Conservation (phyloP, 2,797 vertebrate species). For the Parambassis ranga region DNA sequence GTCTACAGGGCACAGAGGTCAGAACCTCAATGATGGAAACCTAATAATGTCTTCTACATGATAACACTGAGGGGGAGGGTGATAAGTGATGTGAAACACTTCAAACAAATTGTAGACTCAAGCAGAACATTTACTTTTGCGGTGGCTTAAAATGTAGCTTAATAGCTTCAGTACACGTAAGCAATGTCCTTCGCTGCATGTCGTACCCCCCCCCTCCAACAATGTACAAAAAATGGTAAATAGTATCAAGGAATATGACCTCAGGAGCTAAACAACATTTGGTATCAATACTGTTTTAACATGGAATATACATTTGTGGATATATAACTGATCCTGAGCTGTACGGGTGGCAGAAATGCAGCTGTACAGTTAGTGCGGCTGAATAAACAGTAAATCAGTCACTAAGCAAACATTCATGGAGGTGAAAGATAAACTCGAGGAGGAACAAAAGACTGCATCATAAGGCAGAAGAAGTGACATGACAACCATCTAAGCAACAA, state of each 20-base stretch:
- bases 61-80: constrained; percentile 6
- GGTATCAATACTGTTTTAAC: too few relatives aligned
- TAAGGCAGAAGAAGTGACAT: constrained; percentile 3
- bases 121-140: not conserved
- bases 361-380: not conserved
- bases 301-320: too few relatives aligned
- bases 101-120: constrained; percentile 28
- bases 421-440: constrained; percentile 7
- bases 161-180: not conserved
- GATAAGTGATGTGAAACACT: constrained; percentile 39
- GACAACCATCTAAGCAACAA: constrained; percentile 32
- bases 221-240: too few relatives aligned
- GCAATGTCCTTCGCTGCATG: too few relatives aligned
- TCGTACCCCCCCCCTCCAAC: too few relatives aligned
- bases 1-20: constrained; percentile 21
- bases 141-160: not conserved
- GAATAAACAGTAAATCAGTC: constrained; percentile 17
- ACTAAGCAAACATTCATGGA: constrained; percentile 2
- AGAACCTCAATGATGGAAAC: constrained; percentile 29
- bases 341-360: not conserved
- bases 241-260: too few relatives aligned
- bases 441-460: not conserved
- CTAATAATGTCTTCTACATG: constrained; percentile 32
- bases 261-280: too few relatives aligned
- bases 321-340: too few relatives aligned